A percentile compares a stretch with the other conserved stretches of the same genome.
Evolutionary conservation across 2,888 invertebrate genomes (phyloP).

Genomic region (Muscina levida): DNA sequence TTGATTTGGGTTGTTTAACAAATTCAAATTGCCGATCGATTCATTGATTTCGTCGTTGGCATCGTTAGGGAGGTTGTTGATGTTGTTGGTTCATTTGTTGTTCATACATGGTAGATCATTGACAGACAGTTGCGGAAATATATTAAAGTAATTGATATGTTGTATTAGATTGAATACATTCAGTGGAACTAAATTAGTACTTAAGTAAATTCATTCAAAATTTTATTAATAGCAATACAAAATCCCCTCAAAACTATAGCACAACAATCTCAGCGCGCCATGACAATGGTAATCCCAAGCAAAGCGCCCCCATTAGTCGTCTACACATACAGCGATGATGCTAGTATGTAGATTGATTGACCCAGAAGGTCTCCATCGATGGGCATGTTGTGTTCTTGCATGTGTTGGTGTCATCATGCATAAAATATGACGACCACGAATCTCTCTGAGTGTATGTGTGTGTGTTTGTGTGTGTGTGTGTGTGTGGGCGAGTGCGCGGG

Average conservation of each 20-base stretch:
- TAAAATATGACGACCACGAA: too few species aligned
- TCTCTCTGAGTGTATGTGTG: neutral
- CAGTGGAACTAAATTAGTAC: constrained; percentile 5
- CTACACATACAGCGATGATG: too few species aligned
- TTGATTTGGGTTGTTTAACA: too few species aligned
- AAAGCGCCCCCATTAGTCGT: constrained; percentile 29
- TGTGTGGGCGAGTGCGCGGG: neutral
- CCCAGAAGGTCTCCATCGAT: constrained; percentile 23
- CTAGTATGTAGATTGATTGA: neutral
- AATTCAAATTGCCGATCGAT: constrained; percentile 20
- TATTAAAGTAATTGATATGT: constrained; percentile 63
- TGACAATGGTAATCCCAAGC: constrained; percentile 79
- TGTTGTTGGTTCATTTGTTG: constrained; percentile 25
- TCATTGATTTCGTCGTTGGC: constrained; percentile 51
- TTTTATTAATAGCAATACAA: constrained; percentile 22
- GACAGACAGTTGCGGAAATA: constrained; percentile 55
- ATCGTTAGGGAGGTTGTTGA: neutral
- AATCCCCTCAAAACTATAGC: constrained; percentile 34
- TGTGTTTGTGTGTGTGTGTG: constrained; percentile 1
- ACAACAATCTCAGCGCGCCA: constrained; percentile 68
- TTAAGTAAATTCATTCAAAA: constrained; percentile 29
- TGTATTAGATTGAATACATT: constrained; percentile 44
- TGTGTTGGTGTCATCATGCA: constrained; percentile 12
- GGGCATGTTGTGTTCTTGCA: neutral
- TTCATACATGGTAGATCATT: constrained; percentile 28